A percentile compares a stretch with the other conserved stretches of the same genome.
Conservation (phyloP, 2,113 vertebrate species). For the Hemibagrus wyckioides region DNA sequence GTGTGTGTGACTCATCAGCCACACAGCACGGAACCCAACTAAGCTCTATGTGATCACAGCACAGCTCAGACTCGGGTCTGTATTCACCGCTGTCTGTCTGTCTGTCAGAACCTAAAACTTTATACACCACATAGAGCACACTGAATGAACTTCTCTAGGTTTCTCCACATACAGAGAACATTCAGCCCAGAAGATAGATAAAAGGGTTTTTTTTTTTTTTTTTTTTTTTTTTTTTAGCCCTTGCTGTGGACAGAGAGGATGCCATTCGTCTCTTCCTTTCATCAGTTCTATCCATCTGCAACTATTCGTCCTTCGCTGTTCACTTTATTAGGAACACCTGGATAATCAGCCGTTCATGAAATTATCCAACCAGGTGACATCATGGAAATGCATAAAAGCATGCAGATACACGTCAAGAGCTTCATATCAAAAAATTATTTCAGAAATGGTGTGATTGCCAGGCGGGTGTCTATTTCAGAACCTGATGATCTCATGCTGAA, state of each 20-base stretch:
- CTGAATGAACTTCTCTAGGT: neutral
- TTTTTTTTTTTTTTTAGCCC: neutral
- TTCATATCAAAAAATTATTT: neutral
- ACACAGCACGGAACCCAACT: conserved; percentile 27
- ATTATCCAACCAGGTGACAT: neutral
- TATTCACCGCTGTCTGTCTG: neutral
- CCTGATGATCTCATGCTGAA: neutral
- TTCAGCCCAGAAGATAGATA: too few species aligned
- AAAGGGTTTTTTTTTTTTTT: neutral
- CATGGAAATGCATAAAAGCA: neutral
- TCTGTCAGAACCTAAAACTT: neutral
- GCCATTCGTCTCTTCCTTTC: neutral
- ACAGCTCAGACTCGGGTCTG: neutral
- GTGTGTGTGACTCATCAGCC: conserved; percentile 20
- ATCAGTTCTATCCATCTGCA: neutral
- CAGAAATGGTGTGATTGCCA: neutral
- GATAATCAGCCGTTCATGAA: too few species aligned
- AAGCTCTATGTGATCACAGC: conserved; percentile 38
- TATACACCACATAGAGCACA: neutral
- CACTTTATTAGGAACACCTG: neutral
- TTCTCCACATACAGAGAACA: too few species aligned
- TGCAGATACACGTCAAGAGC: neutral
- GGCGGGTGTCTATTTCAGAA: neutral
- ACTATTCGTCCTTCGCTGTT: neutral
- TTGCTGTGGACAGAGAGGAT: neutral